A percentile compares a stretch with the other conserved stretches of the same genome.
phyloP scores from a whole-genome alignment of 2,888 invertebrate species.

The Nomada hirtipes region DNA sequence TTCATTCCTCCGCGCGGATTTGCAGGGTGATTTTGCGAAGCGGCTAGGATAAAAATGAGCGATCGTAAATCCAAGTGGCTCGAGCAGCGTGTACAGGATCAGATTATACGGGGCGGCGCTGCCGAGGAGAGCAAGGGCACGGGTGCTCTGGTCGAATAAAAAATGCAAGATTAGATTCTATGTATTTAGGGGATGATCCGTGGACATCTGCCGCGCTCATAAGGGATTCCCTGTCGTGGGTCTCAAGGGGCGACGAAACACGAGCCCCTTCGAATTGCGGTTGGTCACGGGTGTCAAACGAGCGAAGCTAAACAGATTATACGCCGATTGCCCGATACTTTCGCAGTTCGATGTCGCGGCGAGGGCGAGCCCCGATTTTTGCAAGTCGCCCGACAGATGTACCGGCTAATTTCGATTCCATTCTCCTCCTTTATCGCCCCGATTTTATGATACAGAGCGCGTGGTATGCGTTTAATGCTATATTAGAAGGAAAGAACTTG shows the following conservation, averaged over 20 bases:
- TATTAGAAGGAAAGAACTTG: conserved; percentile 68
- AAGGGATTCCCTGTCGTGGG: conserved; percentile 72
- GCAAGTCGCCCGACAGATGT: conserved; percentile 75
- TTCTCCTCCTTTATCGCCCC: conserved; percentile 26
- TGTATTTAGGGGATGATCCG: conserved; percentile 74
- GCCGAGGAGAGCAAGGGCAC: not conserved
- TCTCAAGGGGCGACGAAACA: conserved; percentile 46
- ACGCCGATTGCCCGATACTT: conserved; percentile 74
- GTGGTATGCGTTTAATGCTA: conserved; percentile 77
- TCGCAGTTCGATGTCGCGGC: conserved; percentile 26
- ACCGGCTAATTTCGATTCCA: conserved; percentile 73
- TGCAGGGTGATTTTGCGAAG: conserved; percentile 7
- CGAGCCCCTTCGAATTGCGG: conserved; percentile 66
- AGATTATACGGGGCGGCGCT: conserved; percentile 13
- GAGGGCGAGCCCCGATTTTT: conserved; percentile 21
- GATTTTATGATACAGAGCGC: conserved; percentile 26
- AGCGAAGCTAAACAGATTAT: conserved; percentile 81
- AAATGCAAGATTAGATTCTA: conserved; percentile 68
- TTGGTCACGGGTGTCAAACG: conserved; percentile 80
- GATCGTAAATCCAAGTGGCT: conserved; percentile 1
- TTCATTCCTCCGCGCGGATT: not conserved
- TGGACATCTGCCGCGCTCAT: conserved; percentile 76
- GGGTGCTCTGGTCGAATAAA: conserved; percentile 58
- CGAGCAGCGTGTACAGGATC: not conserved
- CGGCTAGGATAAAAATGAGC: conserved; percentile 1